A percentile compares a stretch with the other conserved stretches of the same genome.
phyloP scores from a whole-genome alignment of 64 coral and sea anemone genomes.

The Montipora cactus region DNA sequence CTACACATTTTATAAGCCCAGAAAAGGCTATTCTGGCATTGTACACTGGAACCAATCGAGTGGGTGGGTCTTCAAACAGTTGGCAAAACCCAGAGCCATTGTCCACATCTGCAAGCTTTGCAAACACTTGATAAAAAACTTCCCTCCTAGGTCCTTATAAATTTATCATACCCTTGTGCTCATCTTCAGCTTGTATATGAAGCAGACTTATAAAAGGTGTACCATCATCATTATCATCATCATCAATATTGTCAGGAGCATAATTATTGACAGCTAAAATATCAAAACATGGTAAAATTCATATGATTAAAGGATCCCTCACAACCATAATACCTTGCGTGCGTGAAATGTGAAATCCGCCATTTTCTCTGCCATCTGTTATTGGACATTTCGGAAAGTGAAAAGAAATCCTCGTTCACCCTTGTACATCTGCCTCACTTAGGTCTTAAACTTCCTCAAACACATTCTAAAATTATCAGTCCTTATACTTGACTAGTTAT shows the following conservation, averaged over 20 bases:
- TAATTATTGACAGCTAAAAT: background rate
- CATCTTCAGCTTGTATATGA: background rate
- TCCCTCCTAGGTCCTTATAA: background rate
- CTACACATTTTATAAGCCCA: background rate
- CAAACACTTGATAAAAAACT: background rate
- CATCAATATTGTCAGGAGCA: background rate
- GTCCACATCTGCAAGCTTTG: background rate
- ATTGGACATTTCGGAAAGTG: background rate
- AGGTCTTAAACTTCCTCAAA: background rate
- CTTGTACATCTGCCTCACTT: background rate
- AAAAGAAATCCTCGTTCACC: constrained; percentile 6
- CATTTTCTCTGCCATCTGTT: constrained; percentile 9
- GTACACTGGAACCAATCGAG: no score
- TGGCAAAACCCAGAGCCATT: no score
- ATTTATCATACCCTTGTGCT: background rate
- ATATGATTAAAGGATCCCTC: background rate
- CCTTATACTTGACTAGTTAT: background rate
- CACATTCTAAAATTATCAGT: background rate
- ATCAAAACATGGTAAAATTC: background rate
- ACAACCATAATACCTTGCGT: constrained; percentile 20
- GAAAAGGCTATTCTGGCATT: no score
- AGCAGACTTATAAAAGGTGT: background rate
- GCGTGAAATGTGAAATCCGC: background rate
- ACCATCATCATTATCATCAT: background rate
- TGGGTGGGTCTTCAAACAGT: no score